Base-by-base conservation (phyloP, 2,113 vertebrate genomes). In the Atlantisia rogersi region DNA sequence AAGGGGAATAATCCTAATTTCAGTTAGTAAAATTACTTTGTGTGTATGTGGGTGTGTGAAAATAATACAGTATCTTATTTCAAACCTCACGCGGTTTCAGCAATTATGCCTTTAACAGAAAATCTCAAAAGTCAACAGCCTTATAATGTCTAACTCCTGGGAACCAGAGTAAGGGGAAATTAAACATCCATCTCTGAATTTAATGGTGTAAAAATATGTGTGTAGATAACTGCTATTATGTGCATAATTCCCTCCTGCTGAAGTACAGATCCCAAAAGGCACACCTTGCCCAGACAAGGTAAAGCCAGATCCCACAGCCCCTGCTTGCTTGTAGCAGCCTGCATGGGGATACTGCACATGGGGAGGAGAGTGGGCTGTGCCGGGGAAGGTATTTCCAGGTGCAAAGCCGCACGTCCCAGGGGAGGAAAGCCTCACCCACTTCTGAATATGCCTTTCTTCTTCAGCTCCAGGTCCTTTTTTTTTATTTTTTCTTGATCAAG, bases 341-440 rank as follows among this genome's bases (percentile, higher is more conserved):
- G 73, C 69, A 65, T 2, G 17, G 67, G 88, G 81, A 10, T 64
- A 42, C 2, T 17, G 9, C 55, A n/a, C 0, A 0, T 11, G 32
- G n/a, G 29, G 68, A 39, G 60, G 42, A 48, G 83, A 62, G 65
- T 11, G 53, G 69, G 86, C 48, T 67, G 80, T 70, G 89, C 82
- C 93, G 1, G 0, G 62, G 59, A 81, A 95, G 74, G 82, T 21
- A 25, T 15, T 76, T 12, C 58, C 86, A 96, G 88, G 95, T 95
- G 94, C 94, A 91, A 48, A 91, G 77, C 70, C 46, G 92, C 96
- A 95, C 92, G 86, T 95, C 78, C 88, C 80, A 93, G 65, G 86
- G 17, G 44, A 94, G 74, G n/a, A 86, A 92, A 93, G 48, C 74
- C 91, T 84, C 92, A 65, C 94, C 92, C 86, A 68, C 60, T 67